Base-by-base conservation (phyloP, 2,888 invertebrate genomes). In the Dryomyza anilis region DNA sequence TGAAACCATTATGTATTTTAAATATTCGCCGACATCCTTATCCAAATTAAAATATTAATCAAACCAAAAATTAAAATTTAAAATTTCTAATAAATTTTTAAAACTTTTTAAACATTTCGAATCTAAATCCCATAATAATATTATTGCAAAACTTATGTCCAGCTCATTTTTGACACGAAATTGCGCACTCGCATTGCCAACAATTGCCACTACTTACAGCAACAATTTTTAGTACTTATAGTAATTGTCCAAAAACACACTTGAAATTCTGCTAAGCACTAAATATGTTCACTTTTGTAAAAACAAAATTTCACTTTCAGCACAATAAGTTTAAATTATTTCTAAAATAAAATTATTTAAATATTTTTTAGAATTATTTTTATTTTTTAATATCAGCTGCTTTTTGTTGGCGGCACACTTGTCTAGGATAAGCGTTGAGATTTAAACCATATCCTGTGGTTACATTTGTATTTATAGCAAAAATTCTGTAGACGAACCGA, bases 401-500 rank as follows among this genome's bases (percentile, higher is more conserved):
- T 65, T 62, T 12, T 3, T 43, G n/a, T 59, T 53, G 63, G 65
- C 76, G 79, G 72, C 73, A 73, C 72, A 73, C 72, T 72, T 76
- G 70, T 72, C 80, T 76, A 75, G 77, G 76, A 79, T 79, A 78
- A 78, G 74, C 39, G 72, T 73, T 78, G 73, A 67, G 77, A 70
- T 79, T 79, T 79, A 78, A 79, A 74, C 74, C 70, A 73, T 71
- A 71, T 78, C 74, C 74, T 76, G 75, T 73, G 73, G 73, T 72
- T 72, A 72, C 78, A 71, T 77, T 78, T 75, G 81, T 81, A 81
- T 79, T 79, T 79, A 79, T 79, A 79, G 79, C 71, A 76, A 67
- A 76, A 36, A 62, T 53, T 66, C 68, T 68, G 57, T 60, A 53
- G 66, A 55, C 62, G 58, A 67, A 57, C 66, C 52, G 45, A 67